These are phyloP conservation scores for Crotalus viridis DNA, from an alignment of 2,113 vertebrate genomes.

Conservation along the genomic window DNA sequence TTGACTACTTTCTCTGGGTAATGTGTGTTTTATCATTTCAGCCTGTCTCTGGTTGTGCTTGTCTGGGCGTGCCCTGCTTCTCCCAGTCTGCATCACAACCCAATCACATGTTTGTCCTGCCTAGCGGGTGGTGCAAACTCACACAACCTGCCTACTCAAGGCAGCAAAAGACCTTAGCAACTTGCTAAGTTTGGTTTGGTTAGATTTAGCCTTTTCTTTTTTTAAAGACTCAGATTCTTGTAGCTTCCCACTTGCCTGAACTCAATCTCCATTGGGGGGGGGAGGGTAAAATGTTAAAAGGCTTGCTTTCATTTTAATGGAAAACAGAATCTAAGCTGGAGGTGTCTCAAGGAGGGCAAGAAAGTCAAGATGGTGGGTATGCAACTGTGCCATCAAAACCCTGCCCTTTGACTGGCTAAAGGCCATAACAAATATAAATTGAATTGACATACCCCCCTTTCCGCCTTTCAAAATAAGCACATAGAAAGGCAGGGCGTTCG, in stretches of 20 bases:
- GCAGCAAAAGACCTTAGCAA: neutral
- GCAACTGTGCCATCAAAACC: neutral
- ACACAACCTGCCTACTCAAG: neutral
- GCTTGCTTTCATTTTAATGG: neutral
- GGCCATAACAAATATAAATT: neutral
- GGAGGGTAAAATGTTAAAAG: neutral
- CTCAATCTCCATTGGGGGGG: neutral
- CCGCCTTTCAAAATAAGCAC: neutral
- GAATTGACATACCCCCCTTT: neutral
- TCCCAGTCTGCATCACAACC: neutral
- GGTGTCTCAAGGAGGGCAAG: neutral
- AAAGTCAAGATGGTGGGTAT: neutral
- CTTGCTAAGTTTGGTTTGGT: neutral
- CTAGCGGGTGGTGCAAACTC: neutral
- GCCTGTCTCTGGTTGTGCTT: neutral
- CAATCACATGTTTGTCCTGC: neutral
- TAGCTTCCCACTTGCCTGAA: neutral
- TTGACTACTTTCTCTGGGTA: neutral
- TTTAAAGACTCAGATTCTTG: neutral
- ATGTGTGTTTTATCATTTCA: neutral
- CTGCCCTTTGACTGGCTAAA: neutral
- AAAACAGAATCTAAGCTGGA: neutral
- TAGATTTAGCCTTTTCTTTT: neutral
- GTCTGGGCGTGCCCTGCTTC: neutral
- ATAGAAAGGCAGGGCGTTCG: neutral